phyloP scores from a whole-genome alignment of 2,113 vertebrate species.

The Melospiza melodia region DNA sequence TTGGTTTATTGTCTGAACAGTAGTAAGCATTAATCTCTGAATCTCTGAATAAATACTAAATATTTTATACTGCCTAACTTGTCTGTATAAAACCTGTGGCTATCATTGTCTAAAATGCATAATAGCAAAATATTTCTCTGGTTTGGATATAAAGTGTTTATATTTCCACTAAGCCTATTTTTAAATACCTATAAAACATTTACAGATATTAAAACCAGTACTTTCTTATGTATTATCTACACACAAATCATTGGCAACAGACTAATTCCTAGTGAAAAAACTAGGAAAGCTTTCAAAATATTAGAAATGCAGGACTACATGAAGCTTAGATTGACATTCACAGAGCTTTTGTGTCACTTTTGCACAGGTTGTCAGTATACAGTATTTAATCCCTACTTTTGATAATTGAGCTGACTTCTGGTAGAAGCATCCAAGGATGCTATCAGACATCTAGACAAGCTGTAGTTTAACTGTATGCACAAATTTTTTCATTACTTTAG shows the following conservation, averaged over 20 bases:
- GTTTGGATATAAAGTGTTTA: not conserved
- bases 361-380: not conserved
- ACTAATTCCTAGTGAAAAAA: not conserved
- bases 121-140: constrained; percentile 15
- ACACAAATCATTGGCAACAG: not conserved
- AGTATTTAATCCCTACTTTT: not conserved
- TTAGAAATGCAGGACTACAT: not conserved
- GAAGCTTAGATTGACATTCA: not conserved
- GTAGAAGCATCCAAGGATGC: not conserved
- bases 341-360: not conserved
- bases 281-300: not conserved
- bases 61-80: not conserved
- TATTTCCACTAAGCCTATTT: not conserved
- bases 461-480: not conserved
- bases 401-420: not conserved
- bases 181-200: not conserved
- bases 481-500: not conserved
- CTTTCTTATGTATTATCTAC: not conserved
- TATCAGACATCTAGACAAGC: not conserved
- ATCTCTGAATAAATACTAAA: not conserved
- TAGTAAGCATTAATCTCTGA: not conserved
- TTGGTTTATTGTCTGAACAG: not conserved
- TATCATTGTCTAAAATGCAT: not conserved
- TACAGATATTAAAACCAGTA: not conserved
- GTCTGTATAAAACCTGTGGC: not conserved